Evolutionary conservation across 2,113 vertebrate genomes (phyloP).

Genomic region (Aythya baeri): DNA sequence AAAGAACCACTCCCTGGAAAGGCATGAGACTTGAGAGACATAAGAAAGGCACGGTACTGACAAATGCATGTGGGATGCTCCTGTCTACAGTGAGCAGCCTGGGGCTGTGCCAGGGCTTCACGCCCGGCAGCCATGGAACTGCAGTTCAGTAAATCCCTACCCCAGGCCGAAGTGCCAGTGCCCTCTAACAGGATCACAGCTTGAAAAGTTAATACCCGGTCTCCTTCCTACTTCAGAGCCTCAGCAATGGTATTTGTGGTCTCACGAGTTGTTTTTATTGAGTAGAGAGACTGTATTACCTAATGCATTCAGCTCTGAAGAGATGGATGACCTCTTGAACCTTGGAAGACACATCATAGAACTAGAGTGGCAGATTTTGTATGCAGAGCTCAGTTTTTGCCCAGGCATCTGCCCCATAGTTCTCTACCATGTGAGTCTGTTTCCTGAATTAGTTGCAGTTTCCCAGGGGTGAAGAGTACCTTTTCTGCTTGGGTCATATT

Average conservation of each 20-base stretch:
- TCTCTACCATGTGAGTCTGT: not conserved
- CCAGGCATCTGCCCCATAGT: not conserved
- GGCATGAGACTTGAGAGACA: not conserved
- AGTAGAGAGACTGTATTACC: not conserved
- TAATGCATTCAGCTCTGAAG: not conserved
- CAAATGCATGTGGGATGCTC: rapidly evolving
- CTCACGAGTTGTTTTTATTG: not conserved
- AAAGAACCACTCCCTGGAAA: not conserved
- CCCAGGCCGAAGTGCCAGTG: not conserved
- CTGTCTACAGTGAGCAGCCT: not conserved
- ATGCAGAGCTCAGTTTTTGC: not conserved
- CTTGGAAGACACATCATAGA: not conserved
- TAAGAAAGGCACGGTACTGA: not conserved
- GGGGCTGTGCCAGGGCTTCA: not conserved
- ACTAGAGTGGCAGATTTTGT: not conserved
- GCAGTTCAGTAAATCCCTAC: not conserved
- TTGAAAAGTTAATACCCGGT: not conserved
- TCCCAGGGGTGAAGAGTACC: not conserved
- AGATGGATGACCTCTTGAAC: not conserved
- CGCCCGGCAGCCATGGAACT: not conserved
- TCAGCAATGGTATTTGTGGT: not conserved
- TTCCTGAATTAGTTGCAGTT: not conserved
- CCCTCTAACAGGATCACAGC: not conserved
- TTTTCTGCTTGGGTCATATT: not conserved
- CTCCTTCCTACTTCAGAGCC: not conserved